phyloP scores from a whole-genome alignment of 2,797 vertebrate species.

The Loriculus beryllinus region DNA sequence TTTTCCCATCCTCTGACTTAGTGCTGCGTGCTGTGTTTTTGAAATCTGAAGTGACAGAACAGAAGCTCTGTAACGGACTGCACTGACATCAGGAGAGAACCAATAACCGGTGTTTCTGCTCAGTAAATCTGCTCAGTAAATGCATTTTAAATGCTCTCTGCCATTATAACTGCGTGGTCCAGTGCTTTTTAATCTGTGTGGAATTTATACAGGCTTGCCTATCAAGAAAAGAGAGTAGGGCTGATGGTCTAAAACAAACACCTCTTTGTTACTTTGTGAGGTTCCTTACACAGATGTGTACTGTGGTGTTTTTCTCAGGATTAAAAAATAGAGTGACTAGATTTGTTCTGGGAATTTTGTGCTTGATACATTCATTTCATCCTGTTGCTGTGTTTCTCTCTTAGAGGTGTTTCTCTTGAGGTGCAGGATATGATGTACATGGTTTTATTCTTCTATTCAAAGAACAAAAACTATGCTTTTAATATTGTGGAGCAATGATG shows the following conservation, averaged over 20 bases:
- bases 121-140: background rate
- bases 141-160: background rate
- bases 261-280: background rate
- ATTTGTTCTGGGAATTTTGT: background rate
- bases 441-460: background rate
- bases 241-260: background rate
- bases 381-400: background rate
- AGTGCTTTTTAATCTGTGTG: conserved; percentile 22
- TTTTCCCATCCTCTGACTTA: background rate
- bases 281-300: background rate
- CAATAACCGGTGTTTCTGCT: background rate
- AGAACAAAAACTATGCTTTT: background rate
- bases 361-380: background rate
- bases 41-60: background rate
- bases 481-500: background rate
- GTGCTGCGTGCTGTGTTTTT: background rate
- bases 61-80: background rate
- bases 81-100: background rate
- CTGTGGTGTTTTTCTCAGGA: background rate
- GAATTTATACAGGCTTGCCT: background rate
- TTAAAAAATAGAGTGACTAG: background rate
- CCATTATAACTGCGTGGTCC: conserved; percentile 28
- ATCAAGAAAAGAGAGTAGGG: background rate
- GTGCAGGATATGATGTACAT: background rate
- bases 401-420: background rate